Conservation (phyloP, 2,113 vertebrate species). For the Osmerus eperlanus region DNA sequence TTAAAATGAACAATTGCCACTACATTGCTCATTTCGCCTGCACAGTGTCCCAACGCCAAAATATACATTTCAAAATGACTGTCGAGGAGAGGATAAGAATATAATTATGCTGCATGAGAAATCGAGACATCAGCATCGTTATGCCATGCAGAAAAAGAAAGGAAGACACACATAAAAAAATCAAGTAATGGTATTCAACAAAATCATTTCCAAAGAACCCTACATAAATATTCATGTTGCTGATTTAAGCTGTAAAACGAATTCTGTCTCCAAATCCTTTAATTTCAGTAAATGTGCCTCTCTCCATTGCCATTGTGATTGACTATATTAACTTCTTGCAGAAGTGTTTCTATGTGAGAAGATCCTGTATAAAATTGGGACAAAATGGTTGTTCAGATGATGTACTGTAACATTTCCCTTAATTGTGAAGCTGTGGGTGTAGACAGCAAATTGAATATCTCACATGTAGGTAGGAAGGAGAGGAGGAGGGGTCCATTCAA, state of each 20-base stretch:
- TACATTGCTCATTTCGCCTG: constrained; percentile 38
- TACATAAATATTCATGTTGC: constrained; percentile 52
- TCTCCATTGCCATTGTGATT: background rate
- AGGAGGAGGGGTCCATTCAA: constrained; percentile 3
- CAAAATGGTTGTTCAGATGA: too few relatives aligned
- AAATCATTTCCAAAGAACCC: constrained; percentile 31
- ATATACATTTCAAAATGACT: constrained; percentile 60
- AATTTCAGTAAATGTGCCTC: background rate
- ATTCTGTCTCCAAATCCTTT: constrained; percentile 3
- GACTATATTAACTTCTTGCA: background rate
- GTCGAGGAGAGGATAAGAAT: constrained; percentile 18
- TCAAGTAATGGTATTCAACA: constrained; percentile 21
- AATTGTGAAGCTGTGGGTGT: too few relatives aligned
- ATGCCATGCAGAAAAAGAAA: constrained; percentile 5
- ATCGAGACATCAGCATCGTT: constrained; percentile 47
- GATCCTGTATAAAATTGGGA: too few relatives aligned
- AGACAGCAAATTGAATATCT: background rate
- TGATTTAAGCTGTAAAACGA: constrained; percentile 10
- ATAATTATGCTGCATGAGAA: constrained; percentile 51
- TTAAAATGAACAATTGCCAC: constrained; percentile 62
- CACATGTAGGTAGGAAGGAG: constrained; percentile 1
- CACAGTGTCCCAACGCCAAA: constrained; percentile 9
- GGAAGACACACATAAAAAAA: constrained; percentile 14
- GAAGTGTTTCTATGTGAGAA: too few relatives aligned
- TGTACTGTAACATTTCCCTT: too few relatives aligned